A percentile compares a stretch with the other conserved stretches of the same genome.
Conservation (phyloP, 1,140 invertebrate species). For the Ephestia elutella region DNA sequence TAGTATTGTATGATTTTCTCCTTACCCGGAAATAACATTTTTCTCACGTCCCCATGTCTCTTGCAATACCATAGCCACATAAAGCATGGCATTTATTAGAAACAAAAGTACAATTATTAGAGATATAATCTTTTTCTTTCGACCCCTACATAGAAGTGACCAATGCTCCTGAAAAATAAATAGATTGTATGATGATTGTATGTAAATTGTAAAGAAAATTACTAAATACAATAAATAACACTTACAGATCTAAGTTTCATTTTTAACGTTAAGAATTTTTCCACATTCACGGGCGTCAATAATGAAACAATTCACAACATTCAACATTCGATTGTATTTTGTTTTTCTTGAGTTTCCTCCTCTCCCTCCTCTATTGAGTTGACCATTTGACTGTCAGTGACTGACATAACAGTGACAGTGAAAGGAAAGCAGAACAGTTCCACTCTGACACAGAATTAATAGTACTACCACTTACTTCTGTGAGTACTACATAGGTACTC, state of each 20-base stretch:
- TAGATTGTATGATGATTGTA: too few relatives aligned
- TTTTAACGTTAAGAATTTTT: not conserved
- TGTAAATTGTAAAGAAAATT: too few relatives aligned
- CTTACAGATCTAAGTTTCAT: not conserved
- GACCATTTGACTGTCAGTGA: too few relatives aligned
- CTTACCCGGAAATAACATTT: slow-evolving; percentile 22
- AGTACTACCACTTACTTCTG: too few relatives aligned
- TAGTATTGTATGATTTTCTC: not conserved
- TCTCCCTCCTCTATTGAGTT: not conserved
- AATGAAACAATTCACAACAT: too few relatives aligned
- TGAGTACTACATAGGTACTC: too few relatives aligned
- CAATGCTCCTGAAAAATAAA: slow-evolving; percentile 41
- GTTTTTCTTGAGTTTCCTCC: not conserved
- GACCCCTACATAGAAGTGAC: slow-evolving; percentile 48
- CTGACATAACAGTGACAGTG: too few relatives aligned
- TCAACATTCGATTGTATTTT: too few relatives aligned
- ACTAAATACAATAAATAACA: slow-evolving; percentile 11
- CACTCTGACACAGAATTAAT: too few relatives aligned
- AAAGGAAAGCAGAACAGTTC: too few relatives aligned
- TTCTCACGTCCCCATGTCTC: slow-evolving; percentile 45
- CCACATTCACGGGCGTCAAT: too few relatives aligned
- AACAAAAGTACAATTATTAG: slow-evolving; percentile 46
- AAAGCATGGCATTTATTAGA: slow-evolving; percentile 58
- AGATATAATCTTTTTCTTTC: slow-evolving; percentile 53
- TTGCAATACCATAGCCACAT: slow-evolving; percentile 56